Evolutionary conservation across 2,888 invertebrate species (phyloP), one percentile per base, ranked within the genome.

Genomic region (Sinhomidia bicolor): DNA sequence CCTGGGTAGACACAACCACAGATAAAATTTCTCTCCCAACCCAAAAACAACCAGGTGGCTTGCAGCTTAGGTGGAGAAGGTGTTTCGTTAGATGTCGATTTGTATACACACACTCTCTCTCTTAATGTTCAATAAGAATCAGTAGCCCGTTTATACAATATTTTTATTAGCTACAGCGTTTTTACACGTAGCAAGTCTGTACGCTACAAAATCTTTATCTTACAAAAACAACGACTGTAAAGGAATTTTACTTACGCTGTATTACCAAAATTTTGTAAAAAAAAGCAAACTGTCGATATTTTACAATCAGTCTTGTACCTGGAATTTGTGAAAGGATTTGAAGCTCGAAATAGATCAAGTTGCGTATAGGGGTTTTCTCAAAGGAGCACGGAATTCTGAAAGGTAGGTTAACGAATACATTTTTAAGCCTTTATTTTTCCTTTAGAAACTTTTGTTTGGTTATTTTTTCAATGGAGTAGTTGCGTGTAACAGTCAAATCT

Each of bases 261-360:
- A 60, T 7, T 1, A 20, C 10, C 20, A 60, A 5, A 26, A 26
- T 60, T 60, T 10, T 2, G 6, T 23, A 20, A 14, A 10, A 10
- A 14, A 14, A 23, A 60, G 10, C 20, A 20, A 26, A 4, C 23
- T 23, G 20, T 60, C 23, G 17, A 23, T 60, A 60, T 60, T 26
- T 26, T 17, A 54, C 54, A 17, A 26, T 60, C 60, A 60, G 26
- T 23, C 17, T 36, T 65, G 65, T 65, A 65, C 65, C 65, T 65
- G 65, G 12, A 36, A 17, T n/a, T 36, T 7, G 65, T 23, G 26
- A 26, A 57, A 29, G 62, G 26, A 51, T 51, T 51, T 9, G 2
- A 51, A 4, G 14, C 17, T 6, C n/a, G 17, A 44, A 1, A 6
- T 12, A 44, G 12, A 12, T 14, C 10, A 51, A 17, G 17, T 17